These are phyloP conservation scores for Labeo catla DNA, from an alignment of 2,113 vertebrate genomes.

Conservation along the genomic window DNA sequence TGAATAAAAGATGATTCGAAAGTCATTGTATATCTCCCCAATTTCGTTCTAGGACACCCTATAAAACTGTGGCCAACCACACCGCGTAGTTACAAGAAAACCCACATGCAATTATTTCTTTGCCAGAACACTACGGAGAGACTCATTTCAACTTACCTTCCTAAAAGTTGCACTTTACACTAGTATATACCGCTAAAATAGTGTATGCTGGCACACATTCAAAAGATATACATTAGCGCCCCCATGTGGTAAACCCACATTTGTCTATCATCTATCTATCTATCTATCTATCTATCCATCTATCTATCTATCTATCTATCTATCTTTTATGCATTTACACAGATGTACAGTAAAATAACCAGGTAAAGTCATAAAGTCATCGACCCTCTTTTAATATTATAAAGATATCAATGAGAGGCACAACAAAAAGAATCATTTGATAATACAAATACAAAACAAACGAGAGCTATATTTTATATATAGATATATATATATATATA, in stretches of 20 bases:
- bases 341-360: background rate
- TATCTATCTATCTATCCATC: background rate
- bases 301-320: background rate
- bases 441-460: slow-evolving; percentile 64
- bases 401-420: slow-evolving; percentile 54
- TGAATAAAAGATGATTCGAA: slow-evolving; percentile 17
- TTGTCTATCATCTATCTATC: background rate
- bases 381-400: slow-evolving; percentile 69
- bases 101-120: background rate
- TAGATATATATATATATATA: slow-evolving; percentile 33
- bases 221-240: slow-evolving; percentile 28
- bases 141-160: background rate
- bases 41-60: background rate
- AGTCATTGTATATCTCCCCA: background rate
- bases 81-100: background rate
- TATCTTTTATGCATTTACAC: background rate
- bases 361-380: slow-evolving; percentile 41
- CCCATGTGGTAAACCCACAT: slow-evolving; percentile 4
- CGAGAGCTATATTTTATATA: slow-evolving; percentile 62
- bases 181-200: background rate
- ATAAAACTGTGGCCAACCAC: background rate
- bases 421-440: slow-evolving; percentile 47
- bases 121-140: background rate
- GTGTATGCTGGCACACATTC: background rate
- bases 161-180: background rate